Conservation (phyloP, 2,888 invertebrate genomes). For the Caenorhabditis doughertyi region DNA sequence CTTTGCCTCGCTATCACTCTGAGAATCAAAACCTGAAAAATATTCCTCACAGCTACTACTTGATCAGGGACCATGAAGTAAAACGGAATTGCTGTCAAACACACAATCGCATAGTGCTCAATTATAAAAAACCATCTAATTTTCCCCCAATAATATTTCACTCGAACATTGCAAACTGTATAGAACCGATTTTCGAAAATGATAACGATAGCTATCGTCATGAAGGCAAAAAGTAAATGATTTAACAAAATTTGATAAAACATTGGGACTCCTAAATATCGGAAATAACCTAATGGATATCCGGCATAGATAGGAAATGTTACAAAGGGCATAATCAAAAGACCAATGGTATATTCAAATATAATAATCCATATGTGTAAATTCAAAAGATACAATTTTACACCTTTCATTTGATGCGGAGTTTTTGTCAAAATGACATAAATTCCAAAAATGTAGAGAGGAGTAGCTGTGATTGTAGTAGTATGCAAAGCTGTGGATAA, state of each 20-base stretch:
- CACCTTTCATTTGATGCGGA: constrained; percentile 17
- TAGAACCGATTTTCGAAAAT: background rate
- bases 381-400: constrained; percentile 15
- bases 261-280: background rate
- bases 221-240: background rate
- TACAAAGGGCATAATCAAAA: background rate
- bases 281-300: background rate
- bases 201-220: background rate
- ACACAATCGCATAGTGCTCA: background rate
- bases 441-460: constrained; percentile 16
- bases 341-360: constrained; percentile 17
- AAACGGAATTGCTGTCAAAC: background rate
- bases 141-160: background rate
- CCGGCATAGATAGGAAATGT: background rate
- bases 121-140: background rate
- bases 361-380: constrained; percentile 1
- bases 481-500: background rate
- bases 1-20: background rate
- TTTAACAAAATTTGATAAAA: background rate
- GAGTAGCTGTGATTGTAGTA: background rate
- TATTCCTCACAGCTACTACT: background rate
- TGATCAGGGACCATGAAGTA: background rate
- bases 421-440: constrained; percentile 30
- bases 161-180: background rate
- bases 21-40: background rate